Percentiles rank a stretch among this genome's conserved stretches.
These are phyloP conservation scores for Ficedula albicollis DNA, from an alignment of 2,797 vertebrate species.

Conservation along the genomic window DNA sequence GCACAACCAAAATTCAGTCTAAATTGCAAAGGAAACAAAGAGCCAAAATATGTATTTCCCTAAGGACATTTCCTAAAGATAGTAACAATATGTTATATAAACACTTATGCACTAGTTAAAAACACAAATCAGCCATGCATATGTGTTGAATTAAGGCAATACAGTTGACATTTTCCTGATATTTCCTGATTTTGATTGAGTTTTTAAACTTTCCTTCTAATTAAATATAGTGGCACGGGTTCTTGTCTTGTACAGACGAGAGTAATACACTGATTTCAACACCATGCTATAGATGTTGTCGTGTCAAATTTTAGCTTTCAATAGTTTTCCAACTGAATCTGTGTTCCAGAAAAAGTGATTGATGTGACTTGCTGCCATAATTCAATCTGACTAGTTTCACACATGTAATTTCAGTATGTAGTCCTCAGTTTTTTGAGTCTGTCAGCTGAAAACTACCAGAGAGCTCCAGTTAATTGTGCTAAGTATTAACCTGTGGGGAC, in stretches of 20 bases:
- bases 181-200: conserved; percentile 2
- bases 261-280: neutral
- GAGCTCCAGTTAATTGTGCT: neutral
- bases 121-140: neutral
- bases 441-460: neutral
- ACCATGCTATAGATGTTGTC: neutral
- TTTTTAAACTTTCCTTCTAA: conserved; percentile 9
- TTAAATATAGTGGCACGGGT: neutral
- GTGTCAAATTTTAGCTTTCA: neutral
- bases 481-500: neutral
- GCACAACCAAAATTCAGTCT: neutral
- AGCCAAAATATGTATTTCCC: neutral
- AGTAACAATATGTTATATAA: neutral
- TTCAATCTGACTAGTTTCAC: neutral
- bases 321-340: neutral
- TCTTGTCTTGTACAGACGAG: neutral
- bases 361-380: neutral
- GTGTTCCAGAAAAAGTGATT: neutral
- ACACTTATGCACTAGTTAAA: neutral
- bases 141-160: neutral
- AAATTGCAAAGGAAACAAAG: neutral
- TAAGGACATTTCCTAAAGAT: neutral
- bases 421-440: neutral
- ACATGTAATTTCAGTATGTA: neutral
- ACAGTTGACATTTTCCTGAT: neutral